These are phyloP conservation scores for Stomorhina lunata DNA, from an alignment of 2,888 invertebrate genomes.

Conservation along the genomic window DNA sequence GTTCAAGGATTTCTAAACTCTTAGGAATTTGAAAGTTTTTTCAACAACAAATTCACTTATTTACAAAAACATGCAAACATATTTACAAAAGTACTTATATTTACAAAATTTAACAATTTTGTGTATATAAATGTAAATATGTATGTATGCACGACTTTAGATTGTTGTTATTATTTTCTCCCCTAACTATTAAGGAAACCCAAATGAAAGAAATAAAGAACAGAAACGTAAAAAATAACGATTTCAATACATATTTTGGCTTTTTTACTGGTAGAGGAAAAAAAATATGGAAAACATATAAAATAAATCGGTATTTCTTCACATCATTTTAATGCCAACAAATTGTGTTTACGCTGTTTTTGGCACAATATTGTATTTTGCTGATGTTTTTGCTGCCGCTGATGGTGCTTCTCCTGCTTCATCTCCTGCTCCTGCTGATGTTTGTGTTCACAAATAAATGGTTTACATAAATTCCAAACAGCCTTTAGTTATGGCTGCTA, in stretches of 20 bases:
- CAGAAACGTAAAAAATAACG: neutral
- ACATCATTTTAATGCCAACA: slow-evolving; percentile 57
- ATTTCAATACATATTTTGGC: neutral
- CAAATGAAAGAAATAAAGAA: neutral
- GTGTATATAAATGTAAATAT: neutral
- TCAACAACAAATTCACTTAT: too few species aligned
- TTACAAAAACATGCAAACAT: neutral
- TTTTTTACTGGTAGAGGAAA: neutral
- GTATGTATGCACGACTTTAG: neutral
- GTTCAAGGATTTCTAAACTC: neutral
- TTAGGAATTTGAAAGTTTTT: neutral
- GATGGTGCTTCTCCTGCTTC: neutral
- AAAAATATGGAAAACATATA: slow-evolving; percentile 10
- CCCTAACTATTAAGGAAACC: neutral
- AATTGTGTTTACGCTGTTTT: slow-evolving; percentile 51
- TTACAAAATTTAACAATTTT: too few species aligned
- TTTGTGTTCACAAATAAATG: slow-evolving; percentile 45
- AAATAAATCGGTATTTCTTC: slow-evolving; percentile 43
- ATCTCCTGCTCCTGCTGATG: neutral
- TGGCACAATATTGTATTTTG: slow-evolving; percentile 25
- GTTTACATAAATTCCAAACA: slow-evolving; percentile 47
- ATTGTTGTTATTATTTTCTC: neutral
- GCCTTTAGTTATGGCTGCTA: slow-evolving; percentile 43
- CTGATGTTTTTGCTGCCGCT: slow-evolving; percentile 2
- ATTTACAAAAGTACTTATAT: neutral